Conservation (phyloP, 2,888 invertebrate genomes). For the Ommatoiulus sabulosus region DNA sequence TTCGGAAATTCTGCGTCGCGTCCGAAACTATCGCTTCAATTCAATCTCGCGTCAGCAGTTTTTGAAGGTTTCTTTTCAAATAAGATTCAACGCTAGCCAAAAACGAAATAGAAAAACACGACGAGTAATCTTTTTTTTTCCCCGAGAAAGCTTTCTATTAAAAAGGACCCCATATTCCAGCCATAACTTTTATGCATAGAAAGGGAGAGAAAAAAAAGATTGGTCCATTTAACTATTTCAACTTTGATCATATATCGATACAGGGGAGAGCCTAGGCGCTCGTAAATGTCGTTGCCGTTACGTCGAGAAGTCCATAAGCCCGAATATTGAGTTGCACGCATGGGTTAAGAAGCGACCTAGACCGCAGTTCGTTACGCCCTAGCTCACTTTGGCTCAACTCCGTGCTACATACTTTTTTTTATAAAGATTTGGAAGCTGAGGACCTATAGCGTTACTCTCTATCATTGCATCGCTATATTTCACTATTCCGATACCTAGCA, state of each 20-base stretch:
- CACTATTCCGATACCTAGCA: background rate
- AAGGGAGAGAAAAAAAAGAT: background rate
- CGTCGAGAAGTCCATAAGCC: constrained; percentile 35
- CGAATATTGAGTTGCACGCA: constrained; percentile 19
- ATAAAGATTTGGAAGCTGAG: background rate
- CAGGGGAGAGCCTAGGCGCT: background rate
- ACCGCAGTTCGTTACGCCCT: constrained; percentile 11
- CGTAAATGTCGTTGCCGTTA: background rate
- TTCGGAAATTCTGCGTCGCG: background rate
- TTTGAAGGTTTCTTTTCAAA: constrained; percentile 38
- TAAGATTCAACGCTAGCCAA: background rate
- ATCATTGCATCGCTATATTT: constrained; percentile 25
- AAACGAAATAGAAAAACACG: constrained; percentile 35
- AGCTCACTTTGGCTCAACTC: constrained; percentile 38
- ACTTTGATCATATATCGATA: constrained; percentile 31
- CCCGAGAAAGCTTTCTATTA: constrained; percentile 9
- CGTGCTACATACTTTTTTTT: background rate
- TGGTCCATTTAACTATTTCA: constrained; percentile 43
- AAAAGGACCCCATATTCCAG: constrained; percentile 31
- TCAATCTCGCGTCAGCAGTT: constrained; percentile 31
- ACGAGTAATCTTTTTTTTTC: constrained; percentile 16
- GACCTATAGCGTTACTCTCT: background rate
- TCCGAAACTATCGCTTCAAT: constrained; percentile 23
- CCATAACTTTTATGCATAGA: constrained; percentile 35
- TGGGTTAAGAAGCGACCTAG: constrained; percentile 29